phyloP scores from a whole-genome alignment of 2,113 vertebrate genomes.

The Callithrix jacchus region DNA sequence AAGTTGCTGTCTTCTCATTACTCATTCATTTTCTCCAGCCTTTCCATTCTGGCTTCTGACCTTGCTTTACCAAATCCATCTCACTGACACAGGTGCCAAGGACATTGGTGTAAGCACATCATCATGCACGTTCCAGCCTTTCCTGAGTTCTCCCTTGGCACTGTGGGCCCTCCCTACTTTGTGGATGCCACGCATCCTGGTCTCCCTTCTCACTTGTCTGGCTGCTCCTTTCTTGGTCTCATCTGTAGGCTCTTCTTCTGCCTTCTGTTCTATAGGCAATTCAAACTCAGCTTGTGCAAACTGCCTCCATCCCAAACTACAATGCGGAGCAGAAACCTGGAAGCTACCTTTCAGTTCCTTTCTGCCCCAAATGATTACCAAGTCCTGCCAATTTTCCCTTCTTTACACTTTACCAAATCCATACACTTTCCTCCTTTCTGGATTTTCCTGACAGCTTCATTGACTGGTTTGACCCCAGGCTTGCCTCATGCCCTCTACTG shows the following conservation, averaged over 20 bases:
- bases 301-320: neutral
- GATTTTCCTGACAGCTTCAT: neutral
- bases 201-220: neutral
- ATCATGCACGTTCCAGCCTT: accelerated
- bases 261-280: neutral
- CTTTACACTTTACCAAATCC: neutral
- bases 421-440: neutral
- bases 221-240: neutral
- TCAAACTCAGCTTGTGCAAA: neutral
- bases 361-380: neutral
- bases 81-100: accelerated
- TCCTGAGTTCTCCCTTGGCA: neutral
- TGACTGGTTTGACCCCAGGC: neutral
- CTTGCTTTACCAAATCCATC: no score
- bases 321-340: neutral
- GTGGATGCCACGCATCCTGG: neutral
- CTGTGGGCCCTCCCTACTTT: no score
- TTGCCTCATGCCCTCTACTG: neutral
- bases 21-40: neutral
- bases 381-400: neutral
- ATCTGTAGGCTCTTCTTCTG: neutral
- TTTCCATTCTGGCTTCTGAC: neutral
- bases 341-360: neutral
- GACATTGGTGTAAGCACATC: neutral
- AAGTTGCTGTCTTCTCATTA: neutral